Base-by-base conservation (phyloP, 1,140 invertebrate genomes). In the Pinna nobilis region DNA sequence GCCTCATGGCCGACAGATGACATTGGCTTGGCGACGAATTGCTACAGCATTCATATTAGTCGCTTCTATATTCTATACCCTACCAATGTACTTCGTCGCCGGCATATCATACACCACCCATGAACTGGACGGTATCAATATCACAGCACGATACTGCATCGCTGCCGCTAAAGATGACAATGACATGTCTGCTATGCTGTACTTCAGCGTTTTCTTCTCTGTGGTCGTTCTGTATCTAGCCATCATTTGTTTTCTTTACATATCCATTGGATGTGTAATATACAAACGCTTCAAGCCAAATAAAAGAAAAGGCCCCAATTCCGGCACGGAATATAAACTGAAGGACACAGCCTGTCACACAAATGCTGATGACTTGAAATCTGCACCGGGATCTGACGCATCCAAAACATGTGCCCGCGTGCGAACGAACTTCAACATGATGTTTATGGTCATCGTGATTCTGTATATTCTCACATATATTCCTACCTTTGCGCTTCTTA, bases 1-100 rank as follows among this genome's bases (percentile, higher is more conserved):
- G n/a, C n/a, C n/a, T n/a, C 67, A 63, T 39, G 50, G 63, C n/a
- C 33, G 41, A 5, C 61, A 72, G 30, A 72, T 72, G 70, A 59
- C 50, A 15, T 15, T 65, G 23, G 53, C 13, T 28, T 72, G 70
- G 70, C 65, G 66, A 39, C 47, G 53, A 18, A 23, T 33, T 4
- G 50, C 70, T 3, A 28, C 66, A 11, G 23, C 28, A 30, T n/a
- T 72, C 3, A 49, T 63, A 3, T 33, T 44, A 11, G 13, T 72
- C 20, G 30, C 60, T 20, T 72, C 70, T 7, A 30, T 59, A 7
- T n/a, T 63, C 9, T 63, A 33, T 20, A 41, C 35, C 18, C 9
- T 25, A 13, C 59, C 59, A 41, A 41, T 63, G 23, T 25, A 41
- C 3, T 32, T 41, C 28, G 39, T 63, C 30, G 39, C 59, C 18